phyloP scores from a whole-genome alignment of 53 echinoderm and acorn worm species.

The Apostichopus leukothele region DNA sequence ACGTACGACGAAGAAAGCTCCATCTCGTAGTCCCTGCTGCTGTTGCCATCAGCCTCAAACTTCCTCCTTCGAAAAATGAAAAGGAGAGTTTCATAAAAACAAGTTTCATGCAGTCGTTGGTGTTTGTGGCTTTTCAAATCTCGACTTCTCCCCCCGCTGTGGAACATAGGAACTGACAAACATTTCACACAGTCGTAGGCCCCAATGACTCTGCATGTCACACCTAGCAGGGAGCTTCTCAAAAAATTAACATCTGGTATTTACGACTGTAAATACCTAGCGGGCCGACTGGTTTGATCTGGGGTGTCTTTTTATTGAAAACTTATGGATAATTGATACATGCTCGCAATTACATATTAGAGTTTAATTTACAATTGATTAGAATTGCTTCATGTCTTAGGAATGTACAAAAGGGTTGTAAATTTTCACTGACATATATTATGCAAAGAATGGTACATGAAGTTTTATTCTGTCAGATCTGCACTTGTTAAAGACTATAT shows the following conservation, averaged over 20 bases:
- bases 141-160: slow-evolving; percentile 15
- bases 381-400: background rate
- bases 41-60: background rate
- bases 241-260: slow-evolving; percentile 21
- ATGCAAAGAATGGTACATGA: too few species aligned
- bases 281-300: background rate
- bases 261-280: slow-evolving; percentile 17
- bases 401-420: too few species aligned
- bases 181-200: background rate
- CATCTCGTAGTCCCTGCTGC: too few species aligned
- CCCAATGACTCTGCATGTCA: background rate
- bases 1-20: too few species aligned
- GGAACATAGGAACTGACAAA: slow-evolving; percentile 16
- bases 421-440: too few species aligned
- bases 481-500: too few species aligned
- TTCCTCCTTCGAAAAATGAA: background rate
- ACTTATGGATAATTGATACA: background rate
- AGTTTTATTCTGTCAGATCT: too few species aligned
- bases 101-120: background rate
- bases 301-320: background rate
- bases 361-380: background rate
- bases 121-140: background rate
- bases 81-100: background rate
- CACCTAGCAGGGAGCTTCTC: slow-evolving; percentile 10
- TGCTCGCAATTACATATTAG: background rate